Percentiles rank a stretch among this genome's conserved stretches.
Evolutionary conservation across 2,888 invertebrate species (phyloP).

Genomic region (Diabrotica balteata): DNA sequence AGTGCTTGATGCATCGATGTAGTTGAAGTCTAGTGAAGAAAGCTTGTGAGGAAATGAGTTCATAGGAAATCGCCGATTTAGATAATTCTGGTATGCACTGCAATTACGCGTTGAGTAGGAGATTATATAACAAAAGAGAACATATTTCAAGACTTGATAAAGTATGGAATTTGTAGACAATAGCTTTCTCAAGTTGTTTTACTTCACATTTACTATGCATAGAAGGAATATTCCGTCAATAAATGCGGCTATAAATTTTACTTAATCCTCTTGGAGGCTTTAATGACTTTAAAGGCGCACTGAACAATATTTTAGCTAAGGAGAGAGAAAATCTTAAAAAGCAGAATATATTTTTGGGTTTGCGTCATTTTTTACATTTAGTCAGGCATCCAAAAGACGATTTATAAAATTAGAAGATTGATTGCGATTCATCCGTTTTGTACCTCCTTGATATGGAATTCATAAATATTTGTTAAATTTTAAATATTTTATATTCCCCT

Average conservation of each 20-base stretch:
- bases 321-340: slow-evolving; percentile 1
- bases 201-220: slow-evolving; percentile 20
- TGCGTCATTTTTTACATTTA: background rate
- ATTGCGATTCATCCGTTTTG: no score
- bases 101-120: slow-evolving; percentile 7
- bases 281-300: slow-evolving; percentile 14
- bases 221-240: slow-evolving; percentile 20
- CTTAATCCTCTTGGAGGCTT: slow-evolving; percentile 13
- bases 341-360: background rate
- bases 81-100: slow-evolving; percentile 9
- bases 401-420: no score
- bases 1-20: no score
- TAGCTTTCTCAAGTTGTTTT: slow-evolving; percentile 18
- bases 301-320: slow-evolving; percentile 10
- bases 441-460: no score
- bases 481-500: no score
- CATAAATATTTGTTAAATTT: background rate
- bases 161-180: slow-evolving; percentile 19
- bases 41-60: background rate
- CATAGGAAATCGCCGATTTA: slow-evolving; percentile 4
- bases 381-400: no score
- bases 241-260: slow-evolving; percentile 17
- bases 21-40: no score
- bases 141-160: slow-evolving; percentile 15
- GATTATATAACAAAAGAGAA: slow-evolving; percentile 19